Conservation (phyloP, 2,888 invertebrate genomes). For the Caenorhabditis sp. region DNA sequence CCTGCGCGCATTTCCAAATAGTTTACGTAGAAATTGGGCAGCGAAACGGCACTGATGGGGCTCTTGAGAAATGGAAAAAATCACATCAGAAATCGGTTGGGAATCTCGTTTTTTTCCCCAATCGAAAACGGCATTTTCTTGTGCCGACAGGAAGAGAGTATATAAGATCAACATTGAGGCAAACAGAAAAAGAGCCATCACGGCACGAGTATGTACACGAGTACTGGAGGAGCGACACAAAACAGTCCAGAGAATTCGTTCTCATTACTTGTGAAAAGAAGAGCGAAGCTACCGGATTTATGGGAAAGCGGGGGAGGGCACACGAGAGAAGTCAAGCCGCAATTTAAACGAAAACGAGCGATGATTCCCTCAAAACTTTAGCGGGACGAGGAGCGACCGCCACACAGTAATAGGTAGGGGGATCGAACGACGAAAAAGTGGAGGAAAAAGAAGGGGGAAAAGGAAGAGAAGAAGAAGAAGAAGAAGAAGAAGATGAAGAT, state of each 20-base stretch:
- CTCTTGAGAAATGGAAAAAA: background rate
- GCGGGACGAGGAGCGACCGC: slow-evolving; percentile 23
- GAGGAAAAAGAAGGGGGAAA: background rate
- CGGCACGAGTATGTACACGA: slow-evolving; percentile 28
- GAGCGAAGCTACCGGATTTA: slow-evolving; percentile 37
- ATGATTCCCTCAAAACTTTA: slow-evolving; percentile 29
- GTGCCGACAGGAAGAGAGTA: slow-evolving; percentile 10
- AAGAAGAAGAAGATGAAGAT: background rate
- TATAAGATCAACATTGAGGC: slow-evolving; percentile 51
- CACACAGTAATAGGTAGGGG: slow-evolving; percentile 6
- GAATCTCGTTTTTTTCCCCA: slow-evolving; percentile 38
- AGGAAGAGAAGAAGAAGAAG: background rate
- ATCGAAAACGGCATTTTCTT: slow-evolving; percentile 7
- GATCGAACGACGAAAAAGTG: background rate
- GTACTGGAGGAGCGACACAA: slow-evolving; percentile 1
- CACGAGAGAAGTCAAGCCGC: slow-evolving; percentile 39
- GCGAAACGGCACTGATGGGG: background rate
- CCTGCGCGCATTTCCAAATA: slow-evolving; percentile 28
- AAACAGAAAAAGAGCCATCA: slow-evolving; percentile 19
- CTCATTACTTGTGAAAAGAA: slow-evolving; percentile 22
- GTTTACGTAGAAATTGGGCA: slow-evolving; percentile 2
- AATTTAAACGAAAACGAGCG: slow-evolving; percentile 41
- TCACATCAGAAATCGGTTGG: slow-evolving; percentile 40
- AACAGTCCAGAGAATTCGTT: background rate
- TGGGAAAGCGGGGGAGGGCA: slow-evolving; percentile 5